phyloP scores from a whole-genome alignment of 2,888 invertebrate genomes.

The Poecilus cupreus region DNA sequence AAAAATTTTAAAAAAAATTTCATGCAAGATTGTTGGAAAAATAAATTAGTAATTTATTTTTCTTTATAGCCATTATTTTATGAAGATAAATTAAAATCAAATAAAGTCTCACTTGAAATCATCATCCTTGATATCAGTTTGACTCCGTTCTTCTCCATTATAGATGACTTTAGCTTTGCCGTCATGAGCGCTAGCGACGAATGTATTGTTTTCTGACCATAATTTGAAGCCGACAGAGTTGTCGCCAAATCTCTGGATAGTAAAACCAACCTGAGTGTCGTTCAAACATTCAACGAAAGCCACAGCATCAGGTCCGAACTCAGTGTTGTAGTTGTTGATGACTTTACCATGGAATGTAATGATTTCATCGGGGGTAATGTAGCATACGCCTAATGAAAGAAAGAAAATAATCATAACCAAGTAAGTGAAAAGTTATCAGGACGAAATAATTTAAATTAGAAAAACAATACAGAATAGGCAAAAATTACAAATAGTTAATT shows the following conservation, averaged over 20 bases:
- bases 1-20: too few relatives aligned
- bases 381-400: conserved; percentile 26
- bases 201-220: background rate
- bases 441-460: too few relatives aligned
- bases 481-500: too few relatives aligned
- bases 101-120: conserved; percentile 34
- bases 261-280: conserved; percentile 18
- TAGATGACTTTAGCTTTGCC: conserved; percentile 24
- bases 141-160: conserved; percentile 6
- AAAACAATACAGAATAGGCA: too few relatives aligned
- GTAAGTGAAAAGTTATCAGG: background rate
- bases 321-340: conserved; percentile 1
- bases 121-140: background rate
- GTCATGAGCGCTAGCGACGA: background rate
- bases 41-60: too few relatives aligned
- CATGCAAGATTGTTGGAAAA: too few relatives aligned
- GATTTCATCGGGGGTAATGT: conserved; percentile 36
- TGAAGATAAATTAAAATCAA: too few relatives aligned
- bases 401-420: too few relatives aligned
- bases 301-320: conserved; percentile 15
- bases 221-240: conserved; percentile 23
- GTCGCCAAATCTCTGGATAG: conserved; percentile 33
- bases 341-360: conserved; percentile 23
- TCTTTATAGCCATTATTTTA: too few relatives aligned
- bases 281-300: conserved; percentile 41